Evolutionary conservation across 1,140 invertebrate genomes (phyloP).

Genomic region (Dinothrombium tinctorium): DNA sequence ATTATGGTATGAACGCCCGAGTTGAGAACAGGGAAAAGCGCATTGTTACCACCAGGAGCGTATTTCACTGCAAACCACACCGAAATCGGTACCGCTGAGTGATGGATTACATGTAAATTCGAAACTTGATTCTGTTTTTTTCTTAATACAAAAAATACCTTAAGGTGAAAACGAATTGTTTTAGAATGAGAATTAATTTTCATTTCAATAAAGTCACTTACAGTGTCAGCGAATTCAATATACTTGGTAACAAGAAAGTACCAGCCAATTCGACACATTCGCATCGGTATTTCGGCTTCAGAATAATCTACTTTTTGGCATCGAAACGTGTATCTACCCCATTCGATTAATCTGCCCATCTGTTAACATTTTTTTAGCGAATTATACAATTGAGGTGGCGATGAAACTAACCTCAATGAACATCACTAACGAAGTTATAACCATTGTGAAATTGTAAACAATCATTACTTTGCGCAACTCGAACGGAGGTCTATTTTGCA

Average conservation of each 20-base stretch:
- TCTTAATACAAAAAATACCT: conserved; percentile 54
- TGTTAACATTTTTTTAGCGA: too few species aligned
- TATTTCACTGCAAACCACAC: conserved; percentile 88
- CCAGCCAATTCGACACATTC: conserved; percentile 31
- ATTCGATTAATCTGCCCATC: conserved; percentile 9
- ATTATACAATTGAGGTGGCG: too few species aligned
- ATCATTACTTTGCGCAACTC: conserved; percentile 20
- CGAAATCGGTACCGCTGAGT: conserved; percentile 79
- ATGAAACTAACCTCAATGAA: conserved; percentile 21
- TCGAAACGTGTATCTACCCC: conserved; percentile 15
- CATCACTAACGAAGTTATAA: conserved; percentile 20
- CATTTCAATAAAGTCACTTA: conserved; percentile 19
- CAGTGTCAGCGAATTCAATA: conserved; percentile 31
- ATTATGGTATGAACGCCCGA: conserved; percentile 50
- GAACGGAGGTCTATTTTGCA: conserved; percentile 22
- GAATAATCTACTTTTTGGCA: conserved; percentile 18
- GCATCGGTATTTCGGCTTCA: conserved; percentile 11
- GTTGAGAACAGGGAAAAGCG: conserved; percentile 48
- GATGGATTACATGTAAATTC: conserved; percentile 78
- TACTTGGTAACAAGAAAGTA: conserved; percentile 30
- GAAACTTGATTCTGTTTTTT: conserved; percentile 82
- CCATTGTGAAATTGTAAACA: conserved; percentile 25
- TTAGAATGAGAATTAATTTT: not conserved
- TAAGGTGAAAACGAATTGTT: conserved; percentile 12
- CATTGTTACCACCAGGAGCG: conserved; percentile 50